A percentile compares a stretch with the other conserved stretches of the same genome.
Conservation (phyloP, 2,113 vertebrate species). For the Scomber japonicus region DNA sequence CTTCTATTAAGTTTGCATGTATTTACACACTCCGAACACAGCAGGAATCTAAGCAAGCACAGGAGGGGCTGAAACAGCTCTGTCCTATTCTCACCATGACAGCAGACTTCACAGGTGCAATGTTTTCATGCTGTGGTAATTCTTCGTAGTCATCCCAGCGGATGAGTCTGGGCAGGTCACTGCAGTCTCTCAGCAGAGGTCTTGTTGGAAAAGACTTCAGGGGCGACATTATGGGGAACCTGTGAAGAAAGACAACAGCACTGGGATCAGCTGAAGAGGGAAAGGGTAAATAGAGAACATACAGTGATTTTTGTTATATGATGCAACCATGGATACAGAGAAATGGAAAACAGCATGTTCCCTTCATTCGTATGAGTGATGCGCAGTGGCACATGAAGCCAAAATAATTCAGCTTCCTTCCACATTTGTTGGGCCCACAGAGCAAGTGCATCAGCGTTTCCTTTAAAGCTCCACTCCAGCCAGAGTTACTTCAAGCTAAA, state of each 20-base stretch:
- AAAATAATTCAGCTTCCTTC: too few relatives aligned
- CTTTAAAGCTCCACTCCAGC: too few relatives aligned
- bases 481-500: too few relatives aligned
- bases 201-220: constrained; percentile 74
- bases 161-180: constrained; percentile 79
- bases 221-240: constrained; percentile 74
- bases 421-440: too few relatives aligned
- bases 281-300: not conserved
- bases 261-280: not conserved
- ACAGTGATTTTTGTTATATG: not conserved
- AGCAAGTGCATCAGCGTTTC: too few relatives aligned
- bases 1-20: not conserved
- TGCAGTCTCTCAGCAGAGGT: constrained; percentile 58
- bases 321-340: not conserved
- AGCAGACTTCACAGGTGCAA: constrained; percentile 61
- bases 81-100: constrained; percentile 64
- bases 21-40: not conserved
- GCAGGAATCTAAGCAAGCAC: not conserved
- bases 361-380: too few relatives aligned
- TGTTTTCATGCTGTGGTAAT: constrained; percentile 73
- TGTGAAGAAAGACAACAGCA: constrained; percentile 34
- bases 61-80: not conserved
- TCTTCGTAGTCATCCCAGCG: constrained; percentile 82
- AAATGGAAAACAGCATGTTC: too few relatives aligned
- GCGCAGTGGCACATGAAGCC: too few relatives aligned